phyloP scores from a whole-genome alignment of 2,113 vertebrate species.

The Argyrosomus japonicus region DNA sequence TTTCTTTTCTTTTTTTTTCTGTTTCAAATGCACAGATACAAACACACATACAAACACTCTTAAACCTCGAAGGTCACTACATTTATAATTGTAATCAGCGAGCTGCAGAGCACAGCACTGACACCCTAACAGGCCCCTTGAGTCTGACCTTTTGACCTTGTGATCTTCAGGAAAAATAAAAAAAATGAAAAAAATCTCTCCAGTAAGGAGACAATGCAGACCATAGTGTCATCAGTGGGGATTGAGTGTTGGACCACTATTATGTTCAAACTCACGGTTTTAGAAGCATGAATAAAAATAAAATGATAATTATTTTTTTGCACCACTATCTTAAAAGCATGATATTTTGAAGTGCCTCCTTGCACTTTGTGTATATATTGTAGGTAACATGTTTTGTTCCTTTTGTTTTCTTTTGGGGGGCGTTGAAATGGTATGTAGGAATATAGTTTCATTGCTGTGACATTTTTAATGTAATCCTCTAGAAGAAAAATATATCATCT shows the following conservation, averaged over 20 bases:
- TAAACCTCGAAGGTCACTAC: slow-evolving; percentile 49
- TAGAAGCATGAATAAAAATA: slow-evolving; percentile 85
- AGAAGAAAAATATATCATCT: slow-evolving; percentile 72
- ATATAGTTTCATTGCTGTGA: slow-evolving; percentile 86
- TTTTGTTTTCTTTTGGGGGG: slow-evolving; percentile 61
- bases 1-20: background rate
- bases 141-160: slow-evolving; percentile 52
- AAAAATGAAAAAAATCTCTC: slow-evolving; percentile 18
- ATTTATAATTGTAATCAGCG: slow-evolving; percentile 24
- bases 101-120: slow-evolving; percentile 59
- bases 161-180: slow-evolving; percentile 73
- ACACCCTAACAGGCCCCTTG: slow-evolving; percentile 34
- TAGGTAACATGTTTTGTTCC: slow-evolving; percentile 84
- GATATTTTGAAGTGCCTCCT: slow-evolving; percentile 91
- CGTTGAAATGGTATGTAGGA: slow-evolving; percentile 87
- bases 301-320: slow-evolving; percentile 77
- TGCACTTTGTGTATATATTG: slow-evolving; percentile 93
- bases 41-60: slow-evolving; percentile 15
- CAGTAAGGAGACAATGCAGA: slow-evolving; percentile 44
- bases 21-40: slow-evolving; percentile 3
- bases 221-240: slow-evolving; percentile 72
- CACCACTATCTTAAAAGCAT: slow-evolving; percentile 88
- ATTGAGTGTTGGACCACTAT: slow-evolving; percentile 76
- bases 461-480: slow-evolving; percentile 83
- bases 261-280: slow-evolving; percentile 79